A percentile compares a stretch with the other conserved stretches of the same genome.
Evolutionary conservation across 2,797 vertebrate species (phyloP).

Genomic region (Gymnoscopelus microlampas): DNA sequence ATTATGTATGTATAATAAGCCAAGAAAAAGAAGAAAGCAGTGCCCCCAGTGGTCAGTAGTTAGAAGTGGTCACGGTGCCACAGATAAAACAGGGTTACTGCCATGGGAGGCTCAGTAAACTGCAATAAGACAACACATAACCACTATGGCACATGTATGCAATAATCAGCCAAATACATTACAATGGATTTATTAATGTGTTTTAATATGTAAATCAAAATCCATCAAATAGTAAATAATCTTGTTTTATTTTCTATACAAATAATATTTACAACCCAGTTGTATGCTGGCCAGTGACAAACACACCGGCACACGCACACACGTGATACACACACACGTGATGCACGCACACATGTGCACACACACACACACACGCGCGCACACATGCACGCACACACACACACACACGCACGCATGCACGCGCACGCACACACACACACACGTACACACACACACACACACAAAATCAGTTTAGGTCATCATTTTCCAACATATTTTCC

Average conservation of each 20-base stretch:
- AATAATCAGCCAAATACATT: conserved; percentile 71
- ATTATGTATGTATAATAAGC: conserved; percentile 44
- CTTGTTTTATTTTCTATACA: conserved; percentile 60
- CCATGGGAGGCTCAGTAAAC: conserved; percentile 39
- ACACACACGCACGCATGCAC: too few species aligned
- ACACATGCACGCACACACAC: too few species aligned
- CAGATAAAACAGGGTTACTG: conserved; percentile 53
- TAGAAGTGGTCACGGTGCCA: conserved; percentile 49
- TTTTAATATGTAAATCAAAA: conserved; percentile 64
- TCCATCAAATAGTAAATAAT: conserved; percentile 52
- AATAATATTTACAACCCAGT: conserved; percentile 50
- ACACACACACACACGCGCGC: too few species aligned
- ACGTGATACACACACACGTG: too few species aligned
- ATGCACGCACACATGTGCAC: too few species aligned
- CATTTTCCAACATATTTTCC: conserved; percentile 34
- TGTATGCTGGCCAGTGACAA: conserved; percentile 23
- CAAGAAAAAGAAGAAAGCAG: conserved; percentile 29
- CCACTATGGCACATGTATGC: conserved; percentile 68
- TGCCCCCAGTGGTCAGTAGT: conserved; percentile 62
- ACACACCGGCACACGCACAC: too few species aligned
- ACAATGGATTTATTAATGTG: conserved; percentile 48
- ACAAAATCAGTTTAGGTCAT: too few species aligned
- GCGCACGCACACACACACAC: too few species aligned
- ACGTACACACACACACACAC: too few species aligned
- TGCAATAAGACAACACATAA: conserved; percentile 64